phyloP scores from a whole-genome alignment of 1,140 invertebrate species.

The Atta texana region DNA sequence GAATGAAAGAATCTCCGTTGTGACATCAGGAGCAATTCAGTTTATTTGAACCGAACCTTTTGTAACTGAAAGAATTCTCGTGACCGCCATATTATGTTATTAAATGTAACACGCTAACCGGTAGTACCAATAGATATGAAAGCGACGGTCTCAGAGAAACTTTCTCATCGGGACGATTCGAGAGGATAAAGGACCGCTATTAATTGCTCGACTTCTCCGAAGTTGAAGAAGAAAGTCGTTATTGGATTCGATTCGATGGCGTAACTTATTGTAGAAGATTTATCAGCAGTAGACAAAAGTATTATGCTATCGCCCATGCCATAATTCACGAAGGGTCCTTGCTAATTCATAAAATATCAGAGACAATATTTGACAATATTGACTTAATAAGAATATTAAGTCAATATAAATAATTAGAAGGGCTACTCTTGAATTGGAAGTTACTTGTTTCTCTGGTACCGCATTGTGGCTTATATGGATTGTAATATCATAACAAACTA shows the following conservation, averaged over 20 bases:
- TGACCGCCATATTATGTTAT: constrained; percentile 18
- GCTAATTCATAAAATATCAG: constrained; percentile 28
- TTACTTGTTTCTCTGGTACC: too few species aligned
- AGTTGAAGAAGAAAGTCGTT: constrained; percentile 72
- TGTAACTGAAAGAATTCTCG: constrained; percentile 37
- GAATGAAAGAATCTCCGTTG: constrained; percentile 23
- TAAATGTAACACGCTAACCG: constrained; percentile 57
- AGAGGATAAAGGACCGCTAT: constrained; percentile 72
- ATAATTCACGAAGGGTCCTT: constrained; percentile 41
- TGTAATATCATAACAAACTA: too few species aligned
- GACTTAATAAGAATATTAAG: constrained; percentile 28
- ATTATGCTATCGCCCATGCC: constrained; percentile 57
- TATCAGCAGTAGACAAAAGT: constrained; percentile 63
- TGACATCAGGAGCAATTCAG: constrained; percentile 19
- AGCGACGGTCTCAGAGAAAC: constrained; percentile 65
- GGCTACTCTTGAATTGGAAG: too few species aligned
- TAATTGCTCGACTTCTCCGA: constrained; percentile 74
- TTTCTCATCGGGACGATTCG: constrained; percentile 69
- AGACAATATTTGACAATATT: constrained; percentile 17
- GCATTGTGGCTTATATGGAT: too few species aligned
- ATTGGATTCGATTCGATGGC: constrained; percentile 71
- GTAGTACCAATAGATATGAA: constrained; percentile 64
- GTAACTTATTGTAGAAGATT: constrained; percentile 64
- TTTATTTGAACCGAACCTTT: constrained; percentile 3
- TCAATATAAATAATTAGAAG: too few species aligned